A percentile compares a stretch with the other conserved stretches of the same genome.
Evolutionary conservation across 2,113 vertebrate genomes (phyloP).

Genomic region (Sinocyclocheilus anophthalmus): DNA sequence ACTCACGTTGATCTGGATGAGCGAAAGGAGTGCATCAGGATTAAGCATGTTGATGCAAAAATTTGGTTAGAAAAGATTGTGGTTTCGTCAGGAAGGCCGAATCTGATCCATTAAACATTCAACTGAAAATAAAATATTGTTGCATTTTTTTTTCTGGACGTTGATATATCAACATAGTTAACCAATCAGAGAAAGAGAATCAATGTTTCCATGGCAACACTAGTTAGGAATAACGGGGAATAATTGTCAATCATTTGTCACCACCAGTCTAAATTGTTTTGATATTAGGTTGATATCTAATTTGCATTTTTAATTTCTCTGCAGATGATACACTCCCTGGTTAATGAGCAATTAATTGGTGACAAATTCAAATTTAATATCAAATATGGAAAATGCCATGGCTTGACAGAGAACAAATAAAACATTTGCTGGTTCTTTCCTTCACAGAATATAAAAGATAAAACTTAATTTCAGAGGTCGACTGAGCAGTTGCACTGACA

Average conservation of each 20-base stretch:
- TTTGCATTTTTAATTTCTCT: constrained; percentile 66
- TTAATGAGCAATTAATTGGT: constrained; percentile 62
- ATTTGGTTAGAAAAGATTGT: not conserved
- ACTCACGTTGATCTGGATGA: not conserved
- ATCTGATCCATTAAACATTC: not conserved
- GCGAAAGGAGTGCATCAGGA: not conserved
- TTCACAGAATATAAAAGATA: constrained; percentile 14
- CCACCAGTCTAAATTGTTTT: constrained; percentile 53
- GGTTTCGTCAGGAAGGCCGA: not conserved
- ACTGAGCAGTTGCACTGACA: not conserved
- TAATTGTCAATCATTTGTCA: constrained; percentile 58
- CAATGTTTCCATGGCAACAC: constrained; percentile 49
- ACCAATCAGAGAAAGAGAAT: constrained; percentile 51
- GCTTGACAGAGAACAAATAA: constrained; percentile 44
- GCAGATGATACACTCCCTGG: constrained; percentile 59
- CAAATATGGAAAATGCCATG: constrained; percentile 54
- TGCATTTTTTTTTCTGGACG: not conserved
- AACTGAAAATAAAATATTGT: not conserved
- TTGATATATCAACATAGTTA: constrained; percentile 13
- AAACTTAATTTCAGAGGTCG: not conserved
- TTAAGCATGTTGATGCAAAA: not conserved
- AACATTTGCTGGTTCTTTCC: not conserved
- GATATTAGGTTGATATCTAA: constrained; percentile 57
- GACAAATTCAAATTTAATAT: constrained; percentile 54
- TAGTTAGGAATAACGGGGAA: constrained; percentile 27